These are phyloP conservation scores for Calephelis nemesis DNA, from an alignment of 1,140 invertebrate species.

Conservation along the genomic window DNA sequence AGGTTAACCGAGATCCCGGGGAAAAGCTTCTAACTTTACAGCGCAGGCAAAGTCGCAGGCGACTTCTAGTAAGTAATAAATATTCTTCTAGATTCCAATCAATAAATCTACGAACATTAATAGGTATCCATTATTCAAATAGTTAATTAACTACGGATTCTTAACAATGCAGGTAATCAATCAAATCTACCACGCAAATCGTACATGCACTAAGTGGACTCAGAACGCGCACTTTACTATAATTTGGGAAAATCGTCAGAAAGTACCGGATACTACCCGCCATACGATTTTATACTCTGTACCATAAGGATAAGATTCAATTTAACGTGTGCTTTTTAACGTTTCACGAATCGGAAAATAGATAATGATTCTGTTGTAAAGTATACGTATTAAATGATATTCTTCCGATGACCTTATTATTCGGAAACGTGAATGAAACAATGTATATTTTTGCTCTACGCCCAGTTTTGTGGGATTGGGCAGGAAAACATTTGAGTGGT, in stretches of 20 bases:
- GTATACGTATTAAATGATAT: constrained; percentile 61
- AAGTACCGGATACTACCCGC: constrained; percentile 42
- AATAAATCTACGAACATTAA: too few species aligned
- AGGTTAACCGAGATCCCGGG: too few species aligned
- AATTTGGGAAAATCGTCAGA: constrained; percentile 52
- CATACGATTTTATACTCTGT: constrained; percentile 26
- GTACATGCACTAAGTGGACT: constrained; percentile 27
- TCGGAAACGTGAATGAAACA: constrained; percentile 55
- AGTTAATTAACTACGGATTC: neutral
- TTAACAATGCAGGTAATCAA: constrained; percentile 18
- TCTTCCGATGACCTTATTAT: constrained; percentile 65
- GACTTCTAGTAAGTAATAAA: too few species aligned
- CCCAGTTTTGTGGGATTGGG: neutral
- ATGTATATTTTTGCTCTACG: constrained; percentile 26
- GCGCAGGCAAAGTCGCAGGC: too few species aligned
- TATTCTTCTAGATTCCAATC: too few species aligned
- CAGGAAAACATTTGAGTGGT: too few species aligned
- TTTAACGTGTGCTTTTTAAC: constrained; percentile 22
- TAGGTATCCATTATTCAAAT: too few species aligned
- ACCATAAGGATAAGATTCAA: neutral
- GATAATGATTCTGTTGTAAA: constrained; percentile 59
- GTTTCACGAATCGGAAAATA: constrained; percentile 64
- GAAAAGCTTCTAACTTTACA: too few species aligned
- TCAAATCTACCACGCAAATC: constrained; percentile 37
- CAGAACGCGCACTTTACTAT: constrained; percentile 32